Conservation (phyloP, 2,888 invertebrate species). For the Ophion ventricosus region DNA sequence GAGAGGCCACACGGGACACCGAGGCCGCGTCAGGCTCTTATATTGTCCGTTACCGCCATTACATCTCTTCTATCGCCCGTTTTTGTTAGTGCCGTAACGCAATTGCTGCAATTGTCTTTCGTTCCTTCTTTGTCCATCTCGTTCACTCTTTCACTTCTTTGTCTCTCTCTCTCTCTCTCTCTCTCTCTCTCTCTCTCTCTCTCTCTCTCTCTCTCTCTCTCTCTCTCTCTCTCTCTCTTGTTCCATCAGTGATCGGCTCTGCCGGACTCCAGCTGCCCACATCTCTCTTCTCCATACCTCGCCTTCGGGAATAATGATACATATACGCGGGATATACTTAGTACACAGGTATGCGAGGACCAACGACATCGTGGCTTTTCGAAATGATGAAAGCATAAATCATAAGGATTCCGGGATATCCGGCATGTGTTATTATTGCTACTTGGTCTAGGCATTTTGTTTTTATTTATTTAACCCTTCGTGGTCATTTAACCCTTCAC, state of each 20-base stretch:
- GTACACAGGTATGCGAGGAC: too few species aligned
- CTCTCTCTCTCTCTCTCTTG: slow-evolving; percentile 1
- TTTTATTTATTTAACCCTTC: too few species aligned
- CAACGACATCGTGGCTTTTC: too few species aligned
- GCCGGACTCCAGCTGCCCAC: background rate
- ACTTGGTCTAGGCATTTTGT: too few species aligned
- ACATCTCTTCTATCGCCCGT: slow-evolving; percentile 59
- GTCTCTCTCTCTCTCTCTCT: slow-evolving; percentile 5
- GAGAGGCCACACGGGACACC: slow-evolving; percentile 44
- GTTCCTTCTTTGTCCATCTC: slow-evolving; percentile 41
- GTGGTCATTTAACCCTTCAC: too few species aligned
- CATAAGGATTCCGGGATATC: too few species aligned
- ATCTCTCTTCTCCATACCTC: slow-evolving; percentile 4
- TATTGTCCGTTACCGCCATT: slow-evolving; percentile 64
- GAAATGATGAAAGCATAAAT: too few species aligned
- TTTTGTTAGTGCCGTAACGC: slow-evolving; percentile 66
- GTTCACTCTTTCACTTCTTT: slow-evolving; percentile 16
- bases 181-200: slow-evolving; percentile 50
- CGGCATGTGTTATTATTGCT: too few species aligned
- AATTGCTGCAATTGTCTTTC: slow-evolving; percentile 62
- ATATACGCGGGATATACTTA: too few species aligned
- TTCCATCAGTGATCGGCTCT: slow-evolving; percentile 9
- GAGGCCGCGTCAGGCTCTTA: slow-evolving; percentile 58
- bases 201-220: slow-evolving; percentile 18
- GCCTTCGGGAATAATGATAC: background rate